These are phyloP conservation scores for Melanotaenia nigrans DNA, from an alignment of 2,797 vertebrate species.

Conservation along the genomic window DNA sequence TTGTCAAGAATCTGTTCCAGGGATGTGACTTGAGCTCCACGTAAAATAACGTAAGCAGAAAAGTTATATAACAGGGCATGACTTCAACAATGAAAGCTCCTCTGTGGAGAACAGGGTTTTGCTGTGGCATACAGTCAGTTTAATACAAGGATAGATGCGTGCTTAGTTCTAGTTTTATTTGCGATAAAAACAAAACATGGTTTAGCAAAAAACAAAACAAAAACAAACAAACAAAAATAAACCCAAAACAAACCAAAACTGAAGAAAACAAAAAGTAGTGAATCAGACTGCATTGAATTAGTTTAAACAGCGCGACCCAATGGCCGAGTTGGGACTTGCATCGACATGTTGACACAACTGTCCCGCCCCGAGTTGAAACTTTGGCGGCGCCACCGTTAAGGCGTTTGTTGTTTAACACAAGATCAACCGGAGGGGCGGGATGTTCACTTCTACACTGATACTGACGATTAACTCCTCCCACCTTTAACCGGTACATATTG, in stretches of 20 bases:
- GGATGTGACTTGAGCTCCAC: neutral
- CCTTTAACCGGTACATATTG: neutral
- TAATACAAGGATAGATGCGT: too few relatives aligned
- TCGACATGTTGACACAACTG: neutral
- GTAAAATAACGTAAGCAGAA: neutral
- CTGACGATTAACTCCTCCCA: neutral
- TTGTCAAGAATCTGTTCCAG: neutral
- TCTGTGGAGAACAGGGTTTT: too few relatives aligned
- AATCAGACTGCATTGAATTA: fast-evolving
- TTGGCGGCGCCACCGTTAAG: slow-evolving; percentile 58
- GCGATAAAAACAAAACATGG: neutral
- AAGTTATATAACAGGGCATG: neutral
- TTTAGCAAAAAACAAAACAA: neutral
- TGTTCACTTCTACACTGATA: fast-evolving
- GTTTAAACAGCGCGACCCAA: slow-evolving; percentile 26
- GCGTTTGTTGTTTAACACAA: neutral
- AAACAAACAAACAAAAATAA: too few relatives aligned
- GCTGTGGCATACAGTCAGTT: too few relatives aligned
- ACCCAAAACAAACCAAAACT: too few relatives aligned
- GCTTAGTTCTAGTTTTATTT: too few relatives aligned
- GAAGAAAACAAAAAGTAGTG: too few relatives aligned
- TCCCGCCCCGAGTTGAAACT: slow-evolving; percentile 76
- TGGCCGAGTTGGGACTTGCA: slow-evolving; percentile 10
- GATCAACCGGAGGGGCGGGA: slow-evolving; percentile 34
- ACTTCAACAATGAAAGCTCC: neutral